Evolutionary conservation across 2,113 vertebrate species (phyloP).

Genomic region (Mobula hypostoma): DNA sequence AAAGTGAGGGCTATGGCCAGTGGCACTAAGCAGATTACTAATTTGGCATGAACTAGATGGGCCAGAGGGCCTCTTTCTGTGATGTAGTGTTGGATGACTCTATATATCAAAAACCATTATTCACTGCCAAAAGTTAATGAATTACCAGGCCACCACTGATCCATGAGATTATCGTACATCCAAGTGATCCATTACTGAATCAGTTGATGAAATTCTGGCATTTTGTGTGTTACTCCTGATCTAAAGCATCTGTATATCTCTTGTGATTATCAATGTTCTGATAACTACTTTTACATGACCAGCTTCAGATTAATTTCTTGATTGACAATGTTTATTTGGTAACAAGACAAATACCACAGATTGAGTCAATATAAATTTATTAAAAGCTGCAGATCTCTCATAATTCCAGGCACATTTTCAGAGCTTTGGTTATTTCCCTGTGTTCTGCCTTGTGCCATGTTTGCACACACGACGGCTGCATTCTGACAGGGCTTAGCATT

Average conservation of each 20-base stretch:
- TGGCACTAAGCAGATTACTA: no score
- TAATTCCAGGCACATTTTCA: not conserved
- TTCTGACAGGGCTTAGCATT: not conserved
- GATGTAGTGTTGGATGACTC: no score
- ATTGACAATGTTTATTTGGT: not conserved
- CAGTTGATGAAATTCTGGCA: not conserved
- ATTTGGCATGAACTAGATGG: no score
- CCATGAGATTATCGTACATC: no score
- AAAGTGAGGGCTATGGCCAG: not conserved
- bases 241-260: no score
- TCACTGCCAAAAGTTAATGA: not conserved
- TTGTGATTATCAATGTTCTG: not conserved
- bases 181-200: not conserved
- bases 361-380: not conserved
- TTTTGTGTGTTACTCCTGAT: no score
- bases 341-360: not conserved
- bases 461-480: no score
- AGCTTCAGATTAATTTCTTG: not conserved
- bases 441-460: not conserved
- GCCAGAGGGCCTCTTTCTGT: no score
- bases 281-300: not conserved
- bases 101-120: not conserved
- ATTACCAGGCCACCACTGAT: no score
- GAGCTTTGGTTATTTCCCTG: not conserved
- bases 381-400: not conserved